Evolutionary conservation across 2,888 invertebrate species (phyloP), one percentile per base, ranked within the genome.

Genomic region (Allolobophora icterica): DNA sequence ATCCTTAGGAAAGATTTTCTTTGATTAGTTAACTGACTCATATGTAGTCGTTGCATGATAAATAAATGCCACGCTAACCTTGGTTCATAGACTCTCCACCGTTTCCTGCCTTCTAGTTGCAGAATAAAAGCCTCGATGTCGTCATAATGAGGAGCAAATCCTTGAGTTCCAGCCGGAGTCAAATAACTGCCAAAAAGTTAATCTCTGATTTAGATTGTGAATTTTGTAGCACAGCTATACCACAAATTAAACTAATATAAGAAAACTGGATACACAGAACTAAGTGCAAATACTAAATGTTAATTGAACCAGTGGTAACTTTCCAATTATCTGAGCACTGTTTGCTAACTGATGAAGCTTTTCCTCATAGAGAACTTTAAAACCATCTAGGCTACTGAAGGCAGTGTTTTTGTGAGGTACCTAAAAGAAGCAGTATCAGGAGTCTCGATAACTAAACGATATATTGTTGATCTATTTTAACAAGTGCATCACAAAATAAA

Each of bases 141-240:
- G 96, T 99, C 99, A 95, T 97, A 99, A 95, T 99, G 99, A 0
- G 99, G 99, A 0, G 99, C 99, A 96, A 99, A 99, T 0, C 99
- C 99, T 96, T 99, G 99, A 93, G 98, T 97, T 92, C 97, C 97
- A 0, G 98, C 97, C 5, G 99, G 99, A 1, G 99, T 99, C 91
- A 99, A 95, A 94, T 99, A 99, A 2, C 95, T 95, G 92, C 71
- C 58, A 91, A 84, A 38, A 91, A 35, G n/a, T 35, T 83, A 15
- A n/a, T 35, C 33, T 24, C 3, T 34, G 19, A 33, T 52, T 42
- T 40, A 90, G 87, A 89, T 45, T 6, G 19, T 38, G 24, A 87
- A 21, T 34, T 35, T 33, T 8, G 8, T 30, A 84, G 21, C 40
- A 83, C 34, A 84, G 5, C 4, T n/a, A 35, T 30, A 90, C n/a